phyloP scores from a whole-genome alignment of 2,797 vertebrate genomes.

The Protonibea diacanthus region DNA sequence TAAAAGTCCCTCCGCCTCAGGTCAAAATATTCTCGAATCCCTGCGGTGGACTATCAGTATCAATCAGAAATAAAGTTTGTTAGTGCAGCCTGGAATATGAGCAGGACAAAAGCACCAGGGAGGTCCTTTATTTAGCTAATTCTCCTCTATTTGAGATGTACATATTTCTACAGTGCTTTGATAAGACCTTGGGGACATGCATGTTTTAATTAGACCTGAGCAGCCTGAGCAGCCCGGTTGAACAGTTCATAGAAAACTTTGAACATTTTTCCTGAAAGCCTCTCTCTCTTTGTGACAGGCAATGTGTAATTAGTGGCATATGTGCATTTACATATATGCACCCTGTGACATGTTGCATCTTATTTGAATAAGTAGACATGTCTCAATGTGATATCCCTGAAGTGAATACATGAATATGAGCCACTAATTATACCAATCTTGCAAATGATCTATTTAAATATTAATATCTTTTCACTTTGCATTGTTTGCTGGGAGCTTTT shows the following conservation, averaged over 20 bases:
- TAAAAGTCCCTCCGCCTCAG: constrained; percentile 79
- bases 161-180: constrained; percentile 81
- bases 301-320: constrained; percentile 84
- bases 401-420: constrained; percentile 88
- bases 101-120: constrained; percentile 77
- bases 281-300: constrained; percentile 81
- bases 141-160: constrained; percentile 81
- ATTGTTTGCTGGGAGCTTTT: constrained; percentile 81
- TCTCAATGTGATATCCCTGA: constrained; percentile 84
- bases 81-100: constrained; percentile 62
- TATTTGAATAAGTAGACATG: constrained; percentile 84
- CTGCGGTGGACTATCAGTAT: constrained; percentile 71
- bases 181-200: constrained; percentile 81
- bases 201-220: constrained; percentile 83
- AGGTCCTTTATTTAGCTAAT: constrained; percentile 83
- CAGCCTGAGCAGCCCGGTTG: constrained; percentile 74
- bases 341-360: constrained; percentile 84
- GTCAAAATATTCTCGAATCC: constrained; percentile 82
- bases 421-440: constrained; percentile 86
- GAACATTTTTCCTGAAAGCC: constrained; percentile 76
- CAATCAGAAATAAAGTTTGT: constrained; percentile 81
- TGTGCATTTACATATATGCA: constrained; percentile 84
- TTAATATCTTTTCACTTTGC: constrained; percentile 85
- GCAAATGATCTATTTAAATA: constrained; percentile 88
- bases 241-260: constrained; percentile 82